phyloP scores from a whole-genome alignment of 2,113 vertebrate genomes.

The Alligator sinensis region DNA sequence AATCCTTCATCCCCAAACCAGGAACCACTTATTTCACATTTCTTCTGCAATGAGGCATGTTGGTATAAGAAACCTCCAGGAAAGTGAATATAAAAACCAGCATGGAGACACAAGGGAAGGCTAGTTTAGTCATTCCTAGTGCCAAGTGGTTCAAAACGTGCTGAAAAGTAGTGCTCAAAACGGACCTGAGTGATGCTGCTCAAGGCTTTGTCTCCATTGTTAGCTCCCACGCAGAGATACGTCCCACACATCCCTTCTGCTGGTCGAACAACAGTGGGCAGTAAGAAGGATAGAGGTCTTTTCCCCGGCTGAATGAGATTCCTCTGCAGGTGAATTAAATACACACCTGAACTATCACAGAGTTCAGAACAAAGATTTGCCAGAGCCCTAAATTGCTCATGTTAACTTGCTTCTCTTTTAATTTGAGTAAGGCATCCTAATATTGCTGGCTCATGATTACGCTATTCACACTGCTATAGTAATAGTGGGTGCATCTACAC shows the following conservation, averaged over 20 bases:
- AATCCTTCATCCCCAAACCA: not conserved
- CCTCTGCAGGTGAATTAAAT: constrained; percentile 76
- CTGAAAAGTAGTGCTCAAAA: not conserved
- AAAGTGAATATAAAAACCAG: not conserved
- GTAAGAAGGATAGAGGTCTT: constrained; percentile 92
- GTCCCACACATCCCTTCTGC: constrained; percentile 92
- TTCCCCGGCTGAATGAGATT: constrained; percentile 88
- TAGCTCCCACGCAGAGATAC: constrained; percentile 90
- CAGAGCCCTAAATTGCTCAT: not conserved
- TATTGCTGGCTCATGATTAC: not conserved
- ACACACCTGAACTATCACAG: not conserved
- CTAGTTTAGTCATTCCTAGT: not conserved
- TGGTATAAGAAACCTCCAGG: not conserved
- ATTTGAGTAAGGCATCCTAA: not conserved
- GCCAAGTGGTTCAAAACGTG: not conserved
- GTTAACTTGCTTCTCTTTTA: not conserved
- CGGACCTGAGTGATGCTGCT: constrained; percentile 93
- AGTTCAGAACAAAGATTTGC: not conserved
- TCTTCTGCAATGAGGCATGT: not conserved
- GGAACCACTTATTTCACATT: not conserved
- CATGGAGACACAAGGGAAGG: not conserved
- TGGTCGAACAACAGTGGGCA: constrained; percentile 92
- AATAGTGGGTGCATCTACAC: not conserved
- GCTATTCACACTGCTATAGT: not conserved
- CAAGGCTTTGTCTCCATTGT: constrained; percentile 87